These are phyloP conservation scores for Gandaritis pyraliata DNA, from an alignment of 2,888 invertebrate species.

Conservation along the genomic window DNA sequence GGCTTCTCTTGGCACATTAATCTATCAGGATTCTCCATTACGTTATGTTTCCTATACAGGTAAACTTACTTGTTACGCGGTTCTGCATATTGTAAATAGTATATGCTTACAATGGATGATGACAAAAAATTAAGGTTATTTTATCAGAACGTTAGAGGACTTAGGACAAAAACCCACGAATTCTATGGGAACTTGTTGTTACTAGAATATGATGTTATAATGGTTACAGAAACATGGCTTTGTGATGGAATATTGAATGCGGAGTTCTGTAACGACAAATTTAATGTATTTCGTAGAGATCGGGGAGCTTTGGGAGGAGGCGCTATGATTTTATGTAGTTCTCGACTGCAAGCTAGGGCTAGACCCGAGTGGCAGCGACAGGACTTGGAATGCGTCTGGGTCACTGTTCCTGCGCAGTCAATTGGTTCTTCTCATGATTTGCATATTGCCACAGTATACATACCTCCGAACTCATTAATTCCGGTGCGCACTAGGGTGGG, in stretches of 20 bases:
- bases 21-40: no score
- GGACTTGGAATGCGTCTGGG: constrained; percentile 17
- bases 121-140: background rate
- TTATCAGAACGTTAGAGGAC: background rate
- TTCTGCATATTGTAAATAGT: background rate
- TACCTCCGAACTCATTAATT: constrained; percentile 11
- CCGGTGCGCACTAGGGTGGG: constrained; percentile 1
- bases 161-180: background rate
- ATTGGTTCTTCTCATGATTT: constrained; percentile 1
- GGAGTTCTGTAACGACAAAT: constrained; percentile 13
- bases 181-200: background rate
- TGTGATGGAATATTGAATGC: constrained; percentile 21
- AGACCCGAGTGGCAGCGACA: constrained; percentile 4
- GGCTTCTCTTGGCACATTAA: no score
- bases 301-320: constrained; percentile 17
- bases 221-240: constrained; percentile 25
- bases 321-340: constrained; percentile 10
- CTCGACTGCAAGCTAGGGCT: background rate
- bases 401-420: constrained; percentile 8
- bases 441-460: constrained; percentile 16
- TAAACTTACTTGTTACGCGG: background rate
- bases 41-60: background rate
- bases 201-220: constrained; percentile 4
- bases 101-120: background rate
- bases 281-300: constrained; percentile 18